Conservation (phyloP, 2,888 invertebrate genomes). For the Catocala fraxini region DNA sequence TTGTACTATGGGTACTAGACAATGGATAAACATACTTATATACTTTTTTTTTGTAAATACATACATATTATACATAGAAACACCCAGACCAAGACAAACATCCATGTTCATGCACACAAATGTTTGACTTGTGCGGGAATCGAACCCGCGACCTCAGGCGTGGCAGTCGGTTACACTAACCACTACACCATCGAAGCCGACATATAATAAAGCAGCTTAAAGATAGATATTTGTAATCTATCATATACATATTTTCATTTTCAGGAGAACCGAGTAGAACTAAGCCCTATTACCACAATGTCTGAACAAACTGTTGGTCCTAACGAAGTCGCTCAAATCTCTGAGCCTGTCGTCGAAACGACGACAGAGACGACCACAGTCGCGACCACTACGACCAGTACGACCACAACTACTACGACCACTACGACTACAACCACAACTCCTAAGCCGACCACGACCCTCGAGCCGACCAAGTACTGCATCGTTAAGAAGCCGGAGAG, state of each 20-base stretch:
- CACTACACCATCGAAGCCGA: no score
- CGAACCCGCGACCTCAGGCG: no score
- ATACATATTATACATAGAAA: no score
- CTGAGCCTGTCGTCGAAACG: conserved; percentile 74
- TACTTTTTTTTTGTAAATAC: no score
- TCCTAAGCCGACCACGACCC: conserved; percentile 87
- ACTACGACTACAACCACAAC: conserved; percentile 84
- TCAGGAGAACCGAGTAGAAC: conserved; percentile 73
- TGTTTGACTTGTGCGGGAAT: no score
- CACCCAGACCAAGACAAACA: no score
- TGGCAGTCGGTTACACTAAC: no score
- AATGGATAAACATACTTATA: no score
- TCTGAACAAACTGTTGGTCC: conserved; percentile 80
- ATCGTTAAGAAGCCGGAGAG: conserved; percentile 94
- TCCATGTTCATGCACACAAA: no score
- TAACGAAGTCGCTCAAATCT: conserved; percentile 78
- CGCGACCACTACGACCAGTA: conserved; percentile 66
- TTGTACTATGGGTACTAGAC: no score
- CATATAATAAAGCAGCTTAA: no score
- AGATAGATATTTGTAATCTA: conserved; percentile 41
- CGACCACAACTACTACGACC: conserved; percentile 71
- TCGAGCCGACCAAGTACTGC: conserved; percentile 90
- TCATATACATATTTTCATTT: conserved; percentile 9
- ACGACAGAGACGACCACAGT: conserved; percentile 71
- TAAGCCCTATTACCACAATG: conserved; percentile 79